Evolutionary conservation across 2,797 vertebrate species (phyloP), one percentile per base, ranked within the genome.

Genomic region (Lacerta agilis): DNA sequence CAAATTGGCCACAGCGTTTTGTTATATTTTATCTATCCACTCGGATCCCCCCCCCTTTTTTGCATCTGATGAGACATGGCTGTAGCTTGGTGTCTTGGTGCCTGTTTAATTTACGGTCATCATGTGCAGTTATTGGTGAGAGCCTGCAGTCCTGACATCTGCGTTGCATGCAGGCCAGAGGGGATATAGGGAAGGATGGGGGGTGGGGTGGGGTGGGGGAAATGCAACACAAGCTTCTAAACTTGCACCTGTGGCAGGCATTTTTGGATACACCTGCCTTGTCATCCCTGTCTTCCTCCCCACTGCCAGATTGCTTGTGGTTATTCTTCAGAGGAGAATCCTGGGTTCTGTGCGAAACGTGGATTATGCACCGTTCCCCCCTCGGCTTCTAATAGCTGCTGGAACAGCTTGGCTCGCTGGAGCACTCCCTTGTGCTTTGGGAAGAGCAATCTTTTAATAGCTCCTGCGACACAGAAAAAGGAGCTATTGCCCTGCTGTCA

Each of bases 381-480:
- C 66, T 38, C 69, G 1, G 82, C 79, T 92, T 88, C 92, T 82
- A 18, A 78, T 85, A 88, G 82, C 91, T 88, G 90, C 75, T 89
- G 88, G 95, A 96, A 85, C 93, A 94, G 95, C 90, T 92, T 89
- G 93, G 25, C 85, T 88, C 4, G 2, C 85, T 13, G 69, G 79
- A 25, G 92, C 91, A 90, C 92, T 94, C 94, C 92, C 93, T 49
- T 82, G 92, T 84, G 94, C 93, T 91, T 92, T 91, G 90, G 89
- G 91, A 55, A 49, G 49, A 93, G 92, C 6, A 72, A 90, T 94
- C 93, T 95, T 95, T 95, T 95, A 95, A 95, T 94, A 95, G 95
- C 43, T 92, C 92, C 91, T 91, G 90, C 94, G 94, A 94, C 94
- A 95, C 93, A 96, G 95, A 94, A 94, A 89, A 95, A 94, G 93